Evolutionary conservation across 2,888 invertebrate species (phyloP).

Genomic region (Dryococelus australis): DNA sequence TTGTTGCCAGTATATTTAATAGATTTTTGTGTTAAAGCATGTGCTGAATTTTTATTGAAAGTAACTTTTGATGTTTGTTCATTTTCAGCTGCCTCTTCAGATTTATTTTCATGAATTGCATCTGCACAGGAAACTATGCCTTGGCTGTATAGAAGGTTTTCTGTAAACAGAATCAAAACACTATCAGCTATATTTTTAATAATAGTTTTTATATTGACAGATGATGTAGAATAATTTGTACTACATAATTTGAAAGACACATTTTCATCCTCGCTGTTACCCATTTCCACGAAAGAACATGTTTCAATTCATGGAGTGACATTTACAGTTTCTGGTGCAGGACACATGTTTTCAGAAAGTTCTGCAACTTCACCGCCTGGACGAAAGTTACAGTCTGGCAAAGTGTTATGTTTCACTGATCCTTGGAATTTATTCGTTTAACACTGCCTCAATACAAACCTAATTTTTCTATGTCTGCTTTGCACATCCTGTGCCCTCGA

Average conservation of each 20-base stretch:
- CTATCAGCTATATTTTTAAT: conserved; percentile 18
- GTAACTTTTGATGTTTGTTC: not conserved
- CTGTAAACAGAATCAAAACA: not conserved
- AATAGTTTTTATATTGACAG: conserved; percentile 19
- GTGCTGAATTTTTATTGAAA: not conserved
- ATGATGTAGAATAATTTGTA: not conserved
- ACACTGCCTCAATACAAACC: not conserved
- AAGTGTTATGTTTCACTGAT: not conserved
- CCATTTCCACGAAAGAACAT: not conserved
- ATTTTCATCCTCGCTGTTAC: not conserved
- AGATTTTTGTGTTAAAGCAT: no score
- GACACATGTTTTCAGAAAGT: not conserved
- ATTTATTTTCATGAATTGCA: not conserved
- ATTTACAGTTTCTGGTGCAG: not conserved
- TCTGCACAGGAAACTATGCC: not conserved
- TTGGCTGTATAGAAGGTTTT: not conserved
- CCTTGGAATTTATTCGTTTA: not conserved
- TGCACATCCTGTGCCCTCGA: conserved; percentile 69
- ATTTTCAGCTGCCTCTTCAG: not conserved
- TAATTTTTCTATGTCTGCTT: conserved; percentile 49
- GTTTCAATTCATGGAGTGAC: not conserved
- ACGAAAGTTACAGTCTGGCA: not conserved
- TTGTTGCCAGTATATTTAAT: no score
- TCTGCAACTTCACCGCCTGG: not conserved
- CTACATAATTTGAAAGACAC: conserved; percentile 1